Conservation (phyloP, 30 jellyfish, hydroid and myxozoan species). For the Catostylus mosaicus region DNA sequence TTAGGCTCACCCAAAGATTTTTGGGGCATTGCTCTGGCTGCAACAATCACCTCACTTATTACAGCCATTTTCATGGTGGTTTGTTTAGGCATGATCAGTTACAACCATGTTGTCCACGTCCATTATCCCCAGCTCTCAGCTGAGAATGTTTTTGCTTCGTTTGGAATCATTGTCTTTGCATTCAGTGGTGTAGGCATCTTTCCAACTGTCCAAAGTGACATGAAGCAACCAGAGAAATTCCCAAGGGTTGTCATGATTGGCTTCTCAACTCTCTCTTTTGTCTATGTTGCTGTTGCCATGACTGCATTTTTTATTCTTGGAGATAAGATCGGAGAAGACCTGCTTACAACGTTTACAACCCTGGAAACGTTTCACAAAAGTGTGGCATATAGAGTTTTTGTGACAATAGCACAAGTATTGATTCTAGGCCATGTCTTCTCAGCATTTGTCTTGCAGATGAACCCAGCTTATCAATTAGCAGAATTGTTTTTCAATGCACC, state of each 20-base stretch:
- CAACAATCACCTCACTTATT: constrained; percentile 78
- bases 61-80: constrained; percentile 70
- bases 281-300: constrained; percentile 73
- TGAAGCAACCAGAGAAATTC: constrained; percentile 86
- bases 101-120: constrained; percentile 40
- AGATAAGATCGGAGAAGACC: constrained; percentile 78
- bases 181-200: constrained; percentile 91
- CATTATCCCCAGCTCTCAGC: constrained; percentile 42
- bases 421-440: constrained; percentile 91
- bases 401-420: constrained; percentile 84
- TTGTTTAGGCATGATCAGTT: constrained; percentile 58
- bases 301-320: constrained; percentile 87
- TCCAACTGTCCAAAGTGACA: constrained; percentile 93
- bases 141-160: constrained; percentile 78
- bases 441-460: constrained; percentile 86
- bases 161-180: constrained; percentile 88
- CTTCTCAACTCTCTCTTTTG: constrained; percentile 61
- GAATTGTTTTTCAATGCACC: constrained; percentile 82
- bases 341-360: constrained; percentile 73
- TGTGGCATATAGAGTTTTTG: constrained; percentile 67
- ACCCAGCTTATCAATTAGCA: constrained; percentile 89
- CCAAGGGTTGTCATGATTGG: constrained; percentile 78
- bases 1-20: constrained; percentile 95
- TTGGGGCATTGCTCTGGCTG: constrained; percentile 90
- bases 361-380: constrained; percentile 56